A percentile compares a stretch with the other conserved stretches of the same genome.
These are phyloP conservation scores for Timandra comae DNA, from an alignment of 2,888 invertebrate species.

Conservation along the genomic window DNA sequence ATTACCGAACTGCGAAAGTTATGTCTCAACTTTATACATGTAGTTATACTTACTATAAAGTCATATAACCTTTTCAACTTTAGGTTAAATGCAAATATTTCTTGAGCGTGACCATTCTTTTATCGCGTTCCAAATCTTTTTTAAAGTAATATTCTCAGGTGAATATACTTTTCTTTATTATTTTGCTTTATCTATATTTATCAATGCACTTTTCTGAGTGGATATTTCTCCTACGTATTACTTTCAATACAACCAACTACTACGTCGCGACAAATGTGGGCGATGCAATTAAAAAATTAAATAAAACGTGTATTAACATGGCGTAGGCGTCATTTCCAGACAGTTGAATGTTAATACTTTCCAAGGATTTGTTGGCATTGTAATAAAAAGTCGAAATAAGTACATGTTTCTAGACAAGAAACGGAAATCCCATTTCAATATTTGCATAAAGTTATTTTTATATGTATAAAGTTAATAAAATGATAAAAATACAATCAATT, in stretches of 20 bases:
- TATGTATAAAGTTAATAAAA: too few species aligned
- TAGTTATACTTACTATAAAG: slow-evolving; percentile 21
- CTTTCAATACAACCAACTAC: slow-evolving; percentile 6
- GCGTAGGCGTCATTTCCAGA: not conserved
- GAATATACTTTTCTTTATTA: too few species aligned
- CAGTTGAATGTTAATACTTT: slow-evolving; percentile 15
- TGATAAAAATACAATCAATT: too few species aligned
- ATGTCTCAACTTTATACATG: slow-evolving; percentile 18
- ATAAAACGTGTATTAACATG: slow-evolving; percentile 42
- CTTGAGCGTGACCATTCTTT: slow-evolving; percentile 17
- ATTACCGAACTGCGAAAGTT: slow-evolving; percentile 27
- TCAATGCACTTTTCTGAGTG: too few species aligned
- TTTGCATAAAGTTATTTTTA: too few species aligned
- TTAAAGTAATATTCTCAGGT: too few species aligned
- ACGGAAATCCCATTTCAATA: too few species aligned
- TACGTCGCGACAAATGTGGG: too few species aligned
- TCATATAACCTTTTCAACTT: slow-evolving; percentile 24
- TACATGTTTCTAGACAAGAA: too few species aligned
- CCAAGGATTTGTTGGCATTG: too few species aligned
- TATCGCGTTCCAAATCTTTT: slow-evolving; percentile 32
- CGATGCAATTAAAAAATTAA: slow-evolving; percentile 63
- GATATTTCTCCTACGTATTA: slow-evolving; percentile 4
- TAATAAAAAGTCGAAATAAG: too few species aligned
- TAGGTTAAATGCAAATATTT: slow-evolving; percentile 24
- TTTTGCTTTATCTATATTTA: too few species aligned